Conservation (phyloP, 2,113 vertebrate genomes). For the Larimichthys polyactis region DNA sequence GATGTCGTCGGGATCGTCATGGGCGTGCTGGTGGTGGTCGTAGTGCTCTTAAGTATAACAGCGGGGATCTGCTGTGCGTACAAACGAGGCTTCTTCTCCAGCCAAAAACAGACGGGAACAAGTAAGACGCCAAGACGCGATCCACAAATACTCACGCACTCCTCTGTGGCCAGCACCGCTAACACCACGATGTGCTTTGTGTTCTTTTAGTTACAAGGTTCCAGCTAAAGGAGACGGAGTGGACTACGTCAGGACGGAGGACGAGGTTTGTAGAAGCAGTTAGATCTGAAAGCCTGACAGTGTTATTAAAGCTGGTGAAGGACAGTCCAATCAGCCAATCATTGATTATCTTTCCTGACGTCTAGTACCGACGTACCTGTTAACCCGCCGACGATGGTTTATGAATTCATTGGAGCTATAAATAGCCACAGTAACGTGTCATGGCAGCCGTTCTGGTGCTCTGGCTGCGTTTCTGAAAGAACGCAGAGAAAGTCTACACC, state of each 20-base stretch:
- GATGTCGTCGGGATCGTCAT: constrained; percentile 91
- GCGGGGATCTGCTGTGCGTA: constrained; percentile 95
- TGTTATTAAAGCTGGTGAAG: background rate
- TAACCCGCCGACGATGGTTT: background rate
- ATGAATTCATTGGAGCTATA: background rate
- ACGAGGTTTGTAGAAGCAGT: constrained; percentile 88
- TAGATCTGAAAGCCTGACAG: background rate
- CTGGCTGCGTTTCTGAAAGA: too few relatives aligned
- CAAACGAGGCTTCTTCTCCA: constrained; percentile 93
- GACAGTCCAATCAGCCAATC: background rate
- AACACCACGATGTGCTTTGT: constrained; percentile 20
- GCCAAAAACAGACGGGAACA: constrained; percentile 89
- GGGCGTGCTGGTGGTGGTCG: constrained; percentile 91
- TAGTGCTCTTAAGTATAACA: constrained; percentile 90
- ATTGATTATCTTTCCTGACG: background rate
- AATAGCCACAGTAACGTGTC: background rate
- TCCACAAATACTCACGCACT: background rate
- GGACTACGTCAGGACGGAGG: constrained; percentile 95
- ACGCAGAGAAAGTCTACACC: too few relatives aligned
- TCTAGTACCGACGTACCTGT: background rate
- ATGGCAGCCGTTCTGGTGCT: background rate
- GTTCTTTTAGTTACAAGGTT: constrained; percentile 90
- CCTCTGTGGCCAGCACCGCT: background rate
- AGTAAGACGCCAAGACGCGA: constrained; percentile 79
- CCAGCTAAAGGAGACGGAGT: constrained; percentile 92